Conservation (phyloP, 2,888 invertebrate species). For the Drosophila neoperkinsi region DNA sequence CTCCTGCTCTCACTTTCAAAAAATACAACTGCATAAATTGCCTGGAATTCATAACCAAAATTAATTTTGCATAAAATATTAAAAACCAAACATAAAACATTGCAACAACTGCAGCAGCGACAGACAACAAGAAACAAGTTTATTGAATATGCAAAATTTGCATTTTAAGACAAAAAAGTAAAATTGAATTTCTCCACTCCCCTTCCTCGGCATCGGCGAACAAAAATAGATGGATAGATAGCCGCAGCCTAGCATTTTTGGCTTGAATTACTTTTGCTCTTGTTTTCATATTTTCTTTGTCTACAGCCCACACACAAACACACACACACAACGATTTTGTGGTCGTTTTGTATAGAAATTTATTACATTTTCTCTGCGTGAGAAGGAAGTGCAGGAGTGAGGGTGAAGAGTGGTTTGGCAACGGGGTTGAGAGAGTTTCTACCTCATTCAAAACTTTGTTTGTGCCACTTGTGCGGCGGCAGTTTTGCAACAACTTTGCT, state of each 20-base stretch:
- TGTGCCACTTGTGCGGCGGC: conserved; percentile 61
- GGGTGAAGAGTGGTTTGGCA: not conserved
- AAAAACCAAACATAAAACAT: conserved; percentile 45
- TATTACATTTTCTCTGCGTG: conserved; percentile 68
- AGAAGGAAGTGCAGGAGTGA: conserved; percentile 7
- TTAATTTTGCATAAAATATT: conserved; percentile 58
- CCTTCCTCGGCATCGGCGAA: conserved; percentile 2
- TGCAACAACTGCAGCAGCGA: conserved; percentile 48
- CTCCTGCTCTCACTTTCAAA: not conserved
- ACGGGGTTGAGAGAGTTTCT: conserved; percentile 33
- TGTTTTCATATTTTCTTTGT: conserved; percentile 73
- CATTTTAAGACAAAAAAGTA: conserved; percentile 39
- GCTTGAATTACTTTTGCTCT: conserved; percentile 56
- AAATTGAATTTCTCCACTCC: conserved; percentile 9
- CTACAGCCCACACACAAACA: conserved; percentile 35
- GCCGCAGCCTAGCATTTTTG: conserved; percentile 50
- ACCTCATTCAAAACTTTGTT: conserved; percentile 61
- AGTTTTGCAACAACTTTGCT: conserved; percentile 60
- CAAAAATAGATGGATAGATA: conserved; percentile 59
- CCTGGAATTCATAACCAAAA: conserved; percentile 49
- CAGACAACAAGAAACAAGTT: conserved; percentile 55
- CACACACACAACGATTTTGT: conserved; percentile 59
- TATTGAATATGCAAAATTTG: conserved; percentile 69
- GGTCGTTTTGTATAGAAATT: conserved; percentile 75
- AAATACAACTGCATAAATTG: conserved; percentile 37